Evolutionary conservation across 2,888 invertebrate species (phyloP), one percentile per base, ranked within the genome.

Genomic region (Torymus texanus): DNA sequence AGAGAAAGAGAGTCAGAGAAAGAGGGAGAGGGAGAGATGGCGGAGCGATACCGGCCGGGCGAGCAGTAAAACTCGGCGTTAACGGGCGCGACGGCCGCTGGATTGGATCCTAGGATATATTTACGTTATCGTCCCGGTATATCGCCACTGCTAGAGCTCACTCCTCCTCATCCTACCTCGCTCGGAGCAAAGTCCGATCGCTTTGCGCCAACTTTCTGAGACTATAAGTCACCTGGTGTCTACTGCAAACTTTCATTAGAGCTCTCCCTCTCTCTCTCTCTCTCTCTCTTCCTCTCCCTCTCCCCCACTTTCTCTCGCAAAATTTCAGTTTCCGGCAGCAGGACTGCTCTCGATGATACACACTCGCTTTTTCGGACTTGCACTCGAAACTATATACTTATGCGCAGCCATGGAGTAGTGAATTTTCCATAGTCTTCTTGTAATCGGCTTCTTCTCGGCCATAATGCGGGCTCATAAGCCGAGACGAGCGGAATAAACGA

Each of bases 201-300:
- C 78, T 75, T 75, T 75, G 71, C 81, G 71, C 75, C 81, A 81
- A 81, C 78, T 81, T 78, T 75, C 72, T 66, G 61, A 71, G 74
- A 67, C 78, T 78, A 75, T 81, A 81, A 80, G 77, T 80, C 77
- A 77, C 74, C 80, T 61, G 77, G 71, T 75, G 74, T 78, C 78
- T 81, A 72, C 78, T 78, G 81, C 75, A 81, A 81, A 78, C 78
- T 81, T 81, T 78, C 78, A 81, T 78, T 81, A 81, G 75, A 75
- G 61, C 58, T 50, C 56, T 59, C 65, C 21, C 66, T 41, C 58
- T 16, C 68, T 61, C 62, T n/a, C 13, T 12, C 58, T 21, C 58
- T 18, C 65, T 50, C 58, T 18, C 58, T 24, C 68, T 66, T 56
- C n/a, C 13, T 12, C 58, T 21, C 51, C 14, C 21, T 21, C 21